Conservation (phyloP, 2,113 vertebrate species). For the Chaenocephalus aceratus region DNA sequence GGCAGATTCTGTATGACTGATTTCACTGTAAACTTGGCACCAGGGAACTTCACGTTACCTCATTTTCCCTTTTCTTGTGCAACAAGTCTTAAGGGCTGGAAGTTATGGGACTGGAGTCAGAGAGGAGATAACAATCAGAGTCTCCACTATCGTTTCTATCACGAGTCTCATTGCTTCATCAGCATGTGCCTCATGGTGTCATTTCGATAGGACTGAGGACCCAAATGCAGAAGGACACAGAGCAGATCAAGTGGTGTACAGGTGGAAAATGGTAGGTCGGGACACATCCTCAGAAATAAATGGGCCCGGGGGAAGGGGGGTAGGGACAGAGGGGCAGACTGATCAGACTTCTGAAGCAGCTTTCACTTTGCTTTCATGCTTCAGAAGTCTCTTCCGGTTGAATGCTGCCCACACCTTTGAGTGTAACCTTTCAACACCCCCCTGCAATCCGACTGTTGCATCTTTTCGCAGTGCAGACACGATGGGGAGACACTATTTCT, state of each 20-base stretch:
- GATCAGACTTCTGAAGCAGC: conserved; percentile 4
- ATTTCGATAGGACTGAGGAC: neutral
- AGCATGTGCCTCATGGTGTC: conserved; percentile 22
- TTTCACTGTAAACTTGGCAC: neutral
- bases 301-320: neutral
- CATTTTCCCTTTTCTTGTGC: neutral
- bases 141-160: conserved; percentile 13
- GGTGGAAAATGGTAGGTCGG: neutral
- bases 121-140: conserved; percentile 14
- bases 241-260: neutral
- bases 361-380: conserved; percentile 11
- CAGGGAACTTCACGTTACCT: neutral
- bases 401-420: conserved; percentile 4
- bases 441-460: neutral
- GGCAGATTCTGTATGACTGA: neutral
- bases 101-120: conserved; percentile 25
- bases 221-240: neutral
- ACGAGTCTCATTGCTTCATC: conserved; percentile 30
- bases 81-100: conserved; percentile 17
- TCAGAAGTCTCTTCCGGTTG: neutral
- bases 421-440: neutral
- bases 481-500: neutral
- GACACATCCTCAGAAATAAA: no score
- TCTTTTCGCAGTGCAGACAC: neutral
- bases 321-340: neutral